phyloP scores from a whole-genome alignment of 2,113 vertebrate genomes.

The Limanda limanda region DNA sequence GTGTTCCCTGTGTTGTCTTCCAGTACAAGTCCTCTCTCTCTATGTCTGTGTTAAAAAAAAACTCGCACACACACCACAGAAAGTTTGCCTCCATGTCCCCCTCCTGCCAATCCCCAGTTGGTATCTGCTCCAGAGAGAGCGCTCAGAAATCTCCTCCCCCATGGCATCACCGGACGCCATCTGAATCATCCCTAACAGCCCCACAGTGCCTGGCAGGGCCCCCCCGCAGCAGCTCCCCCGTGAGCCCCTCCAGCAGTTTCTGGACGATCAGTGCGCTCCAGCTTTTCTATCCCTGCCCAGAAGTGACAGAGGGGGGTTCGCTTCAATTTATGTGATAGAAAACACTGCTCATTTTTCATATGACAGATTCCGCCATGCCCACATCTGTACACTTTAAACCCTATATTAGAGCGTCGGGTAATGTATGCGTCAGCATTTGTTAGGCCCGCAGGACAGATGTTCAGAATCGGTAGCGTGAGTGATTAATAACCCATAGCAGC shows the following conservation, averaged over 20 bases:
- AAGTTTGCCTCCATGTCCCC: slow-evolving; percentile 28
- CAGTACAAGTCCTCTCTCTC: slow-evolving; percentile 7
- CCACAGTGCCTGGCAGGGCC: slow-evolving; percentile 44
- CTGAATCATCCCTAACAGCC: slow-evolving; percentile 55
- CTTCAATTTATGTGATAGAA: slow-evolving; percentile 35
- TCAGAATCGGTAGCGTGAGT: slow-evolving; percentile 26
- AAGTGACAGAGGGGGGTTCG: slow-evolving; percentile 39
- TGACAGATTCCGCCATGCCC: slow-evolving; percentile 16
- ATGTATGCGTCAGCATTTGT: slow-evolving; percentile 28
- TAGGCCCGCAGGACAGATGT: slow-evolving; percentile 34
- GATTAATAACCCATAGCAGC: slow-evolving; percentile 46
- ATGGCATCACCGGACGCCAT: slow-evolving; percentile 59
- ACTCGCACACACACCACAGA: background rate
- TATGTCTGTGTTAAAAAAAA: slow-evolving; percentile 44
- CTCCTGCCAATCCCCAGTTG: slow-evolving; percentile 45
- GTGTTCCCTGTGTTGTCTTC: background rate
- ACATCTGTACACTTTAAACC: slow-evolving; percentile 35
- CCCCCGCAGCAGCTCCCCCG: slow-evolving; percentile 21
- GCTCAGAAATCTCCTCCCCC: slow-evolving; percentile 39
- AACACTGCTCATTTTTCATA: slow-evolving; percentile 32
- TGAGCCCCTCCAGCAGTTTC: slow-evolving; percentile 43
- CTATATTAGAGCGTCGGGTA: slow-evolving; percentile 27
- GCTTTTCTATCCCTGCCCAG: slow-evolving; percentile 21
- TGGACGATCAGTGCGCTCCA: slow-evolving; percentile 48
- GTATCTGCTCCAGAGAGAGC: slow-evolving; percentile 47